phyloP scores from a whole-genome alignment of 2,888 invertebrate species.

The Ganaspis brasiliensis region DNA sequence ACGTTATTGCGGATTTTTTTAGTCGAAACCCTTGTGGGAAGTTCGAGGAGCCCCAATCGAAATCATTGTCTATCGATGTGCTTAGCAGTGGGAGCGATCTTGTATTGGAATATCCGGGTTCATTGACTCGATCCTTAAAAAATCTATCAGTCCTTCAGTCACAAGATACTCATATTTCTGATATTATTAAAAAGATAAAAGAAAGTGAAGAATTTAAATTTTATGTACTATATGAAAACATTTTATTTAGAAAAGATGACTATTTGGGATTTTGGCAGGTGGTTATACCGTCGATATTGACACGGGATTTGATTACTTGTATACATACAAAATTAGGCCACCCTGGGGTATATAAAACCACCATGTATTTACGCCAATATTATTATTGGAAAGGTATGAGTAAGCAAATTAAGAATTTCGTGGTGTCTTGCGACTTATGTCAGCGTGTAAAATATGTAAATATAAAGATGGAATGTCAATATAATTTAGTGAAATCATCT shows the following conservation, averaged over 20 bases:
- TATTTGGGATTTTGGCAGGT: conserved; percentile 3
- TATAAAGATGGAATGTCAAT: too few species aligned
- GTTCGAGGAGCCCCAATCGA: not conserved
- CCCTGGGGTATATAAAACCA: not conserved
- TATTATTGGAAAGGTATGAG: not conserved
- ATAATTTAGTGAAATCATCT: too few species aligned
- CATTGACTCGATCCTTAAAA: too few species aligned
- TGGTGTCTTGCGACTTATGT: not conserved
- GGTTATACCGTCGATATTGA: not conserved
- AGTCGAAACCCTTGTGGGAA: conserved; percentile 36
- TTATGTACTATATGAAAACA: not conserved
- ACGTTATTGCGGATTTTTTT: conserved; percentile 34
- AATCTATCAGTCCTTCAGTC: too few species aligned
- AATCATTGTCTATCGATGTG: too few species aligned
- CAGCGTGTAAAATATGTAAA: too few species aligned
- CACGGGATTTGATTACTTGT: not conserved
- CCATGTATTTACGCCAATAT: not conserved
- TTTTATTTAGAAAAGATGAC: not conserved
- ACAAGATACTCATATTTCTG: too few species aligned
- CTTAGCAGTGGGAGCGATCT: too few species aligned
- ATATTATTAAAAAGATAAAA: too few species aligned
- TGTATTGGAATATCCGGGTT: too few species aligned
- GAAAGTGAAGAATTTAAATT: not conserved
- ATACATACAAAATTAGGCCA: not conserved
- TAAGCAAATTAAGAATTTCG: not conserved